phyloP scores from a whole-genome alignment of 30 jellyfish, hydroid and myxozoan species.

The Catostylus mosaicus region DNA sequence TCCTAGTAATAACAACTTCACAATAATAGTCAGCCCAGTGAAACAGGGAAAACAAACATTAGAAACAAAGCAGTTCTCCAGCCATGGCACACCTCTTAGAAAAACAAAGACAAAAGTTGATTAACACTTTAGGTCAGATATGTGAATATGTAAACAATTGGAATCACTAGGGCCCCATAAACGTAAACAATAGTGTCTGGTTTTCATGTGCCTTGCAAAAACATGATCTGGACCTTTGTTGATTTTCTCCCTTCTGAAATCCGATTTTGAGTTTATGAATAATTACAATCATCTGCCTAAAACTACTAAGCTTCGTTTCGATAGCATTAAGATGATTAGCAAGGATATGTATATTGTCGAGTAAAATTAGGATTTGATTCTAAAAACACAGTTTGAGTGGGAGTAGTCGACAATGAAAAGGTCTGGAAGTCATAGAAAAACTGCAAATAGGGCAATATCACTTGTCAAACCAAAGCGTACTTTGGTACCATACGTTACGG shows the following conservation, averaged over 20 bases:
- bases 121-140: neutral
- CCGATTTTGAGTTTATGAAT: conserved; percentile 9
- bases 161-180: neutral
- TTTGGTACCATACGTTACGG: too few relatives aligned
- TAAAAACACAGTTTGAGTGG: neutral
- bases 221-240: neutral
- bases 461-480: too few relatives aligned
- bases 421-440: neutral
- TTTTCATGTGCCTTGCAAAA: neutral
- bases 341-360: neutral
- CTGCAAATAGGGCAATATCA: too few relatives aligned
- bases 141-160: neutral
- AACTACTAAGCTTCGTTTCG: conserved; percentile 8
- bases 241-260: neutral
- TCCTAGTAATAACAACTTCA: too few relatives aligned
- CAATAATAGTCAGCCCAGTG: too few relatives aligned
- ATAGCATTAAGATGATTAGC: conserved; percentile 2
- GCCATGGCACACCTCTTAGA: conserved; percentile 7
- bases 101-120: neutral
- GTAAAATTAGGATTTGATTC: neutral
- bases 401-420: neutral
- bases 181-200: neutral
- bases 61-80: neutral
- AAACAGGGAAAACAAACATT: too few relatives aligned
- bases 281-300: neutral